Evolutionary conservation across 2,888 invertebrate genomes (phyloP).

Genomic region (Drosophila leonis): DNA sequence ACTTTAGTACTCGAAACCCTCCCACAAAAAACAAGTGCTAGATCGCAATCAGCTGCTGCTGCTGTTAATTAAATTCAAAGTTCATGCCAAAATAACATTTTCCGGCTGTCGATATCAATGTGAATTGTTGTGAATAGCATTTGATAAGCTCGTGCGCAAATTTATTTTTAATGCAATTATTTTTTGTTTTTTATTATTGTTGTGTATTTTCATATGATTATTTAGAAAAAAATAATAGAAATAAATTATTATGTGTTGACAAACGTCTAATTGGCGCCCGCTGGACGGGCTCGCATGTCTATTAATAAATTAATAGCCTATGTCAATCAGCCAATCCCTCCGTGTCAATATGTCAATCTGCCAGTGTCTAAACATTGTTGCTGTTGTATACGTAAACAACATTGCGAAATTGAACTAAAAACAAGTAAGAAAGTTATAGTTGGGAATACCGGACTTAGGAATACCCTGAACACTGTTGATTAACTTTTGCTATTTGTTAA

Average conservation of each 20-base stretch:
- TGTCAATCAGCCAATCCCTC: constrained; percentile 24
- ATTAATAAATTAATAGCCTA: constrained; percentile 45
- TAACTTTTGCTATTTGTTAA: background rate
- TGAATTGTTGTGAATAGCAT: constrained; percentile 15
- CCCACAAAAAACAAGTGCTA: background rate
- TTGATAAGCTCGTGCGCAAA: constrained; percentile 28
- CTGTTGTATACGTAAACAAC: constrained; percentile 15
- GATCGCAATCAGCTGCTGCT: constrained; percentile 10
- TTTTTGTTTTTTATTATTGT: constrained; percentile 8
- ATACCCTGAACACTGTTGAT: background rate
- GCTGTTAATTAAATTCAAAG: constrained; percentile 23
- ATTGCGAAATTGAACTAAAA: constrained; percentile 14
- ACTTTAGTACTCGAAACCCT: background rate
- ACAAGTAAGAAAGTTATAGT: background rate
- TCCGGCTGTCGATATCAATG: constrained; percentile 24
- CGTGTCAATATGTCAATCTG: constrained; percentile 39
- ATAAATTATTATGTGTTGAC: constrained; percentile 59
- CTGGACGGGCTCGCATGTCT: constrained; percentile 51
- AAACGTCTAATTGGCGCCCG: constrained; percentile 65
- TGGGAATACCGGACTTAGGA: background rate
- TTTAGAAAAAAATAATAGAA: constrained; percentile 24
- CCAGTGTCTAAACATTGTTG: constrained; percentile 13
- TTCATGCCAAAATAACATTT: constrained; percentile 27
- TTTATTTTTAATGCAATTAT: constrained; percentile 27
- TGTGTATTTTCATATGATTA: constrained; percentile 29